A percentile compares a stretch with the other conserved stretches of the same genome.
Evolutionary conservation across 2,797 vertebrate genomes (phyloP).

Genomic region (Falco rusticolus): DNA sequence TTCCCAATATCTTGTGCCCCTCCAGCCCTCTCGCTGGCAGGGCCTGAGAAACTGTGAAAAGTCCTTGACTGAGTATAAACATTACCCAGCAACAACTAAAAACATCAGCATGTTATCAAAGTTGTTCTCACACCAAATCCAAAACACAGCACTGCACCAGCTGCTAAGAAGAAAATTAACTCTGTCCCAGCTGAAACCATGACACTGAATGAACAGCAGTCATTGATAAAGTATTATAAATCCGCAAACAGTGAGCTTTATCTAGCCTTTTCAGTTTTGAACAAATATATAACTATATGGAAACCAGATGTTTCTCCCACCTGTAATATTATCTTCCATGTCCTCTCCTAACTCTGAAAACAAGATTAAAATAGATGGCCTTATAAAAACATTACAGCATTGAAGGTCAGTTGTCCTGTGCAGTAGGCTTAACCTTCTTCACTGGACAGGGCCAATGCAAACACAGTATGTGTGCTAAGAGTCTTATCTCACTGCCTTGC

Average conservation of each 20-base stretch:
- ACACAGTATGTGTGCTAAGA: background rate
- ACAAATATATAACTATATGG: background rate
- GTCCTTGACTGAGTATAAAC: no score
- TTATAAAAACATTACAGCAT: background rate
- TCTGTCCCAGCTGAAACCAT: no score
- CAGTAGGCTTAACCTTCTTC: background rate
- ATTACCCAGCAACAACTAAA: no score
- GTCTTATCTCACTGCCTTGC: background rate
- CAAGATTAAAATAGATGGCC: background rate
- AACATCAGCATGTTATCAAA: no score
- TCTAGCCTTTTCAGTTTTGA: background rate
- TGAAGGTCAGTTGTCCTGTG: background rate
- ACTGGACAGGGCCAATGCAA: background rate
- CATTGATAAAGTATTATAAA: background rate
- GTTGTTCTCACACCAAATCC: no score
- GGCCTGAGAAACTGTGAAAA: no score
- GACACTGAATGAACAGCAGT: background rate
- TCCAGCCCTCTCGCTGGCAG: no score
- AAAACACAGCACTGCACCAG: no score
- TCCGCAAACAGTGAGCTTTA: background rate
- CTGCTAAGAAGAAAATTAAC: no score
- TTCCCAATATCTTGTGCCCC: no score
- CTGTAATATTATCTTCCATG: background rate
- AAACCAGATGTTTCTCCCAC: background rate
- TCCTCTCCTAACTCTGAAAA: background rate